Base-by-base conservation (phyloP, 2,797 vertebrate species). In the Phoeniculus purpureus region DNA sequence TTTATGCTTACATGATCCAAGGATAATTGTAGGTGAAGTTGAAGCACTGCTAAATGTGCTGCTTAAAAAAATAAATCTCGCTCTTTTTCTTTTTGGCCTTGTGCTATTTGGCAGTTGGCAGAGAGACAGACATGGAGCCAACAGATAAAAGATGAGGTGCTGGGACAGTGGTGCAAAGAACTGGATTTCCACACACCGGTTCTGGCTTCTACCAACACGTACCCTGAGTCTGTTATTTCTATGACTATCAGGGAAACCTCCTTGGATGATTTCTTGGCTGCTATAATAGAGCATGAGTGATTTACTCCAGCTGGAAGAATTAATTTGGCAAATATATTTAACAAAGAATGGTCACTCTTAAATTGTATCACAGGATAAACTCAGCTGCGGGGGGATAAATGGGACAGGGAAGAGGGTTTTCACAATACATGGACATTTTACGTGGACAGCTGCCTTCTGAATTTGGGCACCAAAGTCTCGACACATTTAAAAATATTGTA, bases 291-390 rank as follows among this genome's bases (percentile, higher is more conserved):
- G 66, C 59, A 64, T 0, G 8, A 92, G 56, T 56, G 70, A 93
- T 92, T 87, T 81, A 66, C 60, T 60, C 73, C 88, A 81, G 81
- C 92, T 93, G 92, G 80, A 87, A 87, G 82, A 73, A 60, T 5
- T 74, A 60, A 81, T 92, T 87, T 87, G 73, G 79, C 82, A 90
- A 92, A 96, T 61, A 72, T n/a, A 27, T 87, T 85, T 73, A 92
- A 83, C 60, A 81, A 73, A 10, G 8, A 94, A 54, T n/a, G 73
- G 21, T 60, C 75, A 40, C 74, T 83, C 64, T 89, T 85, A 85
- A 87, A 21, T 83, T 58, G 60, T 83, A 52, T 89, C 62, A 45
- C 60, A 29, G 56, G 54, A 81, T 76, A 58, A 89, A 71, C 86
- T 67, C 26, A 73, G 31, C 45, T 75, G 47, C 15, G 50, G 85